phyloP scores from a whole-genome alignment of 2,113 vertebrate species.

The Oryzias javanicus region DNA sequence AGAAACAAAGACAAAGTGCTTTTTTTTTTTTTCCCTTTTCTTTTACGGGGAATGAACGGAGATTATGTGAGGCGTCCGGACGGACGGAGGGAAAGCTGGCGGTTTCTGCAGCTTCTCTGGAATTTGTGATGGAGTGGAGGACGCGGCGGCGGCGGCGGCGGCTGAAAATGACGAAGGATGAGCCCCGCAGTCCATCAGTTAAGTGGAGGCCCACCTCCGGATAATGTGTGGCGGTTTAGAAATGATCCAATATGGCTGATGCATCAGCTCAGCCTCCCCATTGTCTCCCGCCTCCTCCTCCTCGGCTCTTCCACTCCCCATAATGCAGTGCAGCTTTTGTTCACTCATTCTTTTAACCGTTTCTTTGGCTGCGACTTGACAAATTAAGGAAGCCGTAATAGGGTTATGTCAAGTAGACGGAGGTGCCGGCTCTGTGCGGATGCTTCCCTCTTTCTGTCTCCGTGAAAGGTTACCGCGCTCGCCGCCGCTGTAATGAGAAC shows the following conservation, averaged over 20 bases:
- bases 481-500: constrained; percentile 63
- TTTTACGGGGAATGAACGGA: constrained; percentile 6
- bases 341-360: constrained; percentile 71
- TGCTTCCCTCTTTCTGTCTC: constrained; percentile 65
- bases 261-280: constrained; percentile 54
- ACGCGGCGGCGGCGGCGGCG: no score
- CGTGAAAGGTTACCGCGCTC: constrained; percentile 62
- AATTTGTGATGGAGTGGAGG: constrained; percentile 15
- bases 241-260: constrained; percentile 58
- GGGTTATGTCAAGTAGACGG: constrained; percentile 72
- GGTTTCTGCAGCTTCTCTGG: constrained; percentile 5
- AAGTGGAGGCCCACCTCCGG: constrained; percentile 28
- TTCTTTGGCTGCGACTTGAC: constrained; percentile 67
- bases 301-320: constrained; percentile 18
- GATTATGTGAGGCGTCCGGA: constrained; percentile 8
- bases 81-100: constrained; percentile 17
- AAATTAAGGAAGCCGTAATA: constrained; percentile 73
- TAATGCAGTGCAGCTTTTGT: constrained; percentile 72
- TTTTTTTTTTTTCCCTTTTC: constrained; percentile 32
- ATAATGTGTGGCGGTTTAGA: constrained; percentile 41
- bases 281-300: constrained; percentile 42
- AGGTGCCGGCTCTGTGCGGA: constrained; percentile 66
- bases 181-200: constrained; percentile 20
- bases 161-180: not conserved
- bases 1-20: constrained; percentile 45